Percentiles rank a stretch among this genome's conserved stretches.
Conservation (phyloP, 2,888 invertebrate species). For the Mimachlamys varia region DNA sequence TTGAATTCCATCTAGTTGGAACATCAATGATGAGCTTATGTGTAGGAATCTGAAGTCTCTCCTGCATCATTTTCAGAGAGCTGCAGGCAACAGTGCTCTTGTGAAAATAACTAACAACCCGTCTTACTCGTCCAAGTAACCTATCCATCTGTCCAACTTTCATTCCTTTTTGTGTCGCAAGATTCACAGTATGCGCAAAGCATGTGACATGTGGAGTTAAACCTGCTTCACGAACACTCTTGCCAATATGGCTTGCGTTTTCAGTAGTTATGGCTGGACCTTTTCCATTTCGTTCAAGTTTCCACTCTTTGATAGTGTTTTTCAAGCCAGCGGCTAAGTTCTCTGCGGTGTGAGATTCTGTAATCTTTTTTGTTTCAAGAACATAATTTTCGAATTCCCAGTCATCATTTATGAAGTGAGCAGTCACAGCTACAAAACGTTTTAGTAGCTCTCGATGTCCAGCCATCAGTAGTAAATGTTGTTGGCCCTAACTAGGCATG, state of each 20-base stretch:
- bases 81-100: conserved; percentile 47
- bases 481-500: too few species aligned
- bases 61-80: conserved; percentile 40
- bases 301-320: conserved; percentile 38
- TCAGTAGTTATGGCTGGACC: conserved; percentile 34
- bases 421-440: conserved; percentile 41
- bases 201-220: conserved; percentile 28
- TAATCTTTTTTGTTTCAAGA: conserved; percentile 36
- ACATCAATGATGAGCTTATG: conserved; percentile 51
- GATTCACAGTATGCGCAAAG: conserved; percentile 41
- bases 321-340: conserved; percentile 34
- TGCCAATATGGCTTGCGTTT: conserved; percentile 41
- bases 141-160: too few species aligned
- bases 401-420: conserved; percentile 14
- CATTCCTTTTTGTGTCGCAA: too few species aligned
- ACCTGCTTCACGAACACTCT: neutral
- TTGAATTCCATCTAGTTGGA: conserved; percentile 52
- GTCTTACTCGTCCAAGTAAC: too few species aligned
- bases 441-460: conserved; percentile 40
- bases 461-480: neutral
- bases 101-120: conserved; percentile 49
- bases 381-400: conserved; percentile 37
- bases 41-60: conserved; percentile 46
- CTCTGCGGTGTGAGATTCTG: conserved; percentile 22
- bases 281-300: neutral